Conservation (phyloP, 2,888 invertebrate genomes). For the Drosophila mimetica region DNA sequence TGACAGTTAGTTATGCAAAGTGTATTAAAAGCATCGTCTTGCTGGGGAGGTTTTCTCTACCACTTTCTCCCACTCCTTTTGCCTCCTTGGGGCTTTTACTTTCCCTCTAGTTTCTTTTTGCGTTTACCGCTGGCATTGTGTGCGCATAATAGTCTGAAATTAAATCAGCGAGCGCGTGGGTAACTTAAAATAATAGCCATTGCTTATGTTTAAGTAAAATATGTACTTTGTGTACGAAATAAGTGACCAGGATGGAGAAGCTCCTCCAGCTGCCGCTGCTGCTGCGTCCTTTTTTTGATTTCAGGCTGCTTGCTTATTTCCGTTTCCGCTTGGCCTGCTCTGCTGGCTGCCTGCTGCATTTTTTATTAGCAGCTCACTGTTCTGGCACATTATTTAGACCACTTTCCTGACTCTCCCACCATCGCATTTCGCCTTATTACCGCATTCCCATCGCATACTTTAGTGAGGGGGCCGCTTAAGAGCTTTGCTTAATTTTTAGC, state of each 20-base stretch:
- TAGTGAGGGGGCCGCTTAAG: conserved; percentile 22
- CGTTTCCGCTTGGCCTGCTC: conserved; percentile 56
- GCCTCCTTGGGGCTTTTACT: conserved; percentile 17
- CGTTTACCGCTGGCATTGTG: conserved; percentile 73
- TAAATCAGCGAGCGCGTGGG: conserved; percentile 77
- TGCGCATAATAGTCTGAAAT: conserved; percentile 76
- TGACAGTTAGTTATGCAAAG: conserved; percentile 36
- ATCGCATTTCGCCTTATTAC: conserved; percentile 13
- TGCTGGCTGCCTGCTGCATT: conserved; percentile 29
- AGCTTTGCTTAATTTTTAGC: conserved; percentile 35
- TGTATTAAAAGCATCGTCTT: conserved; percentile 43
- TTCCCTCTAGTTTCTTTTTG: conserved; percentile 28
- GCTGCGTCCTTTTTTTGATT: conserved; percentile 13
- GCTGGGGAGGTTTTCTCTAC: conserved; percentile 12
- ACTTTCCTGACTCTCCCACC: background rate
- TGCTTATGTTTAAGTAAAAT: conserved; percentile 76
- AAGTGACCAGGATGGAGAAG: conserved; percentile 10
- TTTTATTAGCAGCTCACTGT: conserved; percentile 37
- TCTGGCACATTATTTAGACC: conserved; percentile 32
- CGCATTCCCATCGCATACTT: conserved; percentile 34
- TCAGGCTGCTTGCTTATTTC: conserved; percentile 55
- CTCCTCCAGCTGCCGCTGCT: conserved; percentile 30
- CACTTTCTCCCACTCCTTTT: conserved; percentile 31
- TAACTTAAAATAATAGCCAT: conserved; percentile 80
- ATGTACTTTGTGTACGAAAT: conserved; percentile 61